phyloP scores from a whole-genome alignment of 2,888 invertebrate species.

The Thumatha senex region DNA sequence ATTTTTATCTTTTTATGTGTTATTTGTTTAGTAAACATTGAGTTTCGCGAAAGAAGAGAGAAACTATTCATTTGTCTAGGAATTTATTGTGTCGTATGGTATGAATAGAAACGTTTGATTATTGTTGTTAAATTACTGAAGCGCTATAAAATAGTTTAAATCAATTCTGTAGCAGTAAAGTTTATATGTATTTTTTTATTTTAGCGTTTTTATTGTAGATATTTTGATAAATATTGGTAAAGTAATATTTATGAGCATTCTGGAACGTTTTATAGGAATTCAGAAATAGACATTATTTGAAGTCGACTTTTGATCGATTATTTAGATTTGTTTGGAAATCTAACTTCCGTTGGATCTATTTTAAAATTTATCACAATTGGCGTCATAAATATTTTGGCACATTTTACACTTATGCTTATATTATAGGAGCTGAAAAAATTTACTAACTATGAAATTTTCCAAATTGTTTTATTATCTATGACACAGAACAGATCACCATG shows the following conservation, averaged over 20 bases:
- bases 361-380: too few species aligned
- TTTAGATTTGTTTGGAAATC: too few species aligned
- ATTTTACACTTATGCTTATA: too few species aligned
- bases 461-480: too few species aligned
- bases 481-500: too few species aligned
- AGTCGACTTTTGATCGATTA: too few species aligned
- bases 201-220: neutral
- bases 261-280: too few species aligned
- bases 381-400: too few species aligned
- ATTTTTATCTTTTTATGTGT: slow-evolving; percentile 27
- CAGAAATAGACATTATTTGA: too few species aligned
- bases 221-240: neutral
- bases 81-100: neutral
- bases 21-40: slow-evolving; percentile 36
- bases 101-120: neutral
- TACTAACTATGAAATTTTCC: too few species aligned
- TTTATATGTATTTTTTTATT: neutral
- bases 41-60: slow-evolving; percentile 14
- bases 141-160: neutral
- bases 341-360: too few species aligned
- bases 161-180: neutral
- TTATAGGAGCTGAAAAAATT: too few species aligned
- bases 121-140: neutral
- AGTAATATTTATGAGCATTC: neutral
- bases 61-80: slow-evolving; percentile 1